Conservation (phyloP, 2,888 invertebrate species). For the Gnatocerus cornutus region DNA sequence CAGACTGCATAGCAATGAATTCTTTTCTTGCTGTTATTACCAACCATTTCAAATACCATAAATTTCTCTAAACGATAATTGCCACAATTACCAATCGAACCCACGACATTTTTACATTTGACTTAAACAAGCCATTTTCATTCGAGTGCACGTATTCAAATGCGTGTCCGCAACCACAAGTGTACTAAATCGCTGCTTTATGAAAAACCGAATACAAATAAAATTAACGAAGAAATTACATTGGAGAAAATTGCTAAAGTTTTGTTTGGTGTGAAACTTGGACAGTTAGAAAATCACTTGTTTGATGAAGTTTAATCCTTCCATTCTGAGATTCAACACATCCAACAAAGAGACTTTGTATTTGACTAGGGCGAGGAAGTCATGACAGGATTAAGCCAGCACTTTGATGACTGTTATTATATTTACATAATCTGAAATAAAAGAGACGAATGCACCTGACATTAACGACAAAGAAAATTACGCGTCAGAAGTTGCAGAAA, state of each 20-base stretch:
- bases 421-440: slow-evolving; percentile 21
- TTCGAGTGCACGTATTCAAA: slow-evolving; percentile 18
- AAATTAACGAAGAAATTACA: slow-evolving; percentile 27
- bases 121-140: slow-evolving; percentile 10
- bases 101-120: slow-evolving; percentile 15
- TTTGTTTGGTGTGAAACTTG: slow-evolving; percentile 49
- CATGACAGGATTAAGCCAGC: slow-evolving; percentile 50
- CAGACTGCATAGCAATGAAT: too few relatives aligned
- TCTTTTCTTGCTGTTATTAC: too few relatives aligned
- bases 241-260: slow-evolving; percentile 48
- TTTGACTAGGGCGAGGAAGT: slow-evolving; percentile 49
- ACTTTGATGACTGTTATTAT: slow-evolving; percentile 53
- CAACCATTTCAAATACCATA: too few relatives aligned
- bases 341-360: slow-evolving; percentile 48
- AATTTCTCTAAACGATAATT: too few relatives aligned
- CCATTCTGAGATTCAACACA: slow-evolving; percentile 42
- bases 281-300: slow-evolving; percentile 44
- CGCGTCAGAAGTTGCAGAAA: too few relatives aligned
- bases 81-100: too few relatives aligned
- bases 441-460: too few relatives aligned
- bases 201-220: background rate
- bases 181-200: slow-evolving; percentile 9
- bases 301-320: slow-evolving; percentile 50
- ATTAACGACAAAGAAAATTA: too few relatives aligned
- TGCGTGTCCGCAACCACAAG: background rate